Base-by-base conservation (phyloP, 2,888 invertebrate species). In the Chrysodeixis includens region DNA sequence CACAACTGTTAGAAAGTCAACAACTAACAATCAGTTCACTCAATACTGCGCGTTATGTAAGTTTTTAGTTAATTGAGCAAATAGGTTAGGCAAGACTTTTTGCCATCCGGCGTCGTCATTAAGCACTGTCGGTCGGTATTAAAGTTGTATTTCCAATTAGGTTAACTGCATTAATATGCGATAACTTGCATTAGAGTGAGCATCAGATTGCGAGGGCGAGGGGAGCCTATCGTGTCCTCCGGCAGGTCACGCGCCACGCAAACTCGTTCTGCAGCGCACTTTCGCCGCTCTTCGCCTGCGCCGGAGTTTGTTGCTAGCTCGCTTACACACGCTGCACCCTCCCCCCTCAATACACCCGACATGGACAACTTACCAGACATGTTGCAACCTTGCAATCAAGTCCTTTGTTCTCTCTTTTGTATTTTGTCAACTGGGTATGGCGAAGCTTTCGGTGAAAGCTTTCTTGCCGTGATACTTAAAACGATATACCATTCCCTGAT, bases 221-320 rank as follows among this genome's bases (percentile, higher is more conserved):
- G 77, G 82, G 86, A 86, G 76, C 77, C 76, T 75, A 84, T 86
- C 89, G 79, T 92, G 93, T 93, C 94, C 94, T 93, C 93, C 90
- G 89, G 89, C 93, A 85, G 93, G 94, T 94, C 94, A 94, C 94
- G 93, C 92, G 90, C 88, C 86, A 88, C 87, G 86, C 90, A 93
- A 94, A 94, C 94, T 87, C 85, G 94, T 94, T 94, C 86, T 84
- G 85, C 88, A 79, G 89, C 91, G 90, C 90, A 94, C 94, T 94
- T 94, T 93, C 94, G 93, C 93, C 92, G 89, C 86, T 88, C 87
- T 86, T 87, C 86, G 91, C 80, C 83, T 90, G 92, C 90, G 90
- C 90, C 84, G 81, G 90, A 88, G 87, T 76, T 76, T 88, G 81
- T 88, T 85, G 83, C 90, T 86, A 77, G 73, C 92, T 89, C 90